A percentile compares a stretch with the other conserved stretches of the same genome.
phyloP scores from a whole-genome alignment of 2,888 invertebrate species.

The Drosophila austrosaltans region DNA sequence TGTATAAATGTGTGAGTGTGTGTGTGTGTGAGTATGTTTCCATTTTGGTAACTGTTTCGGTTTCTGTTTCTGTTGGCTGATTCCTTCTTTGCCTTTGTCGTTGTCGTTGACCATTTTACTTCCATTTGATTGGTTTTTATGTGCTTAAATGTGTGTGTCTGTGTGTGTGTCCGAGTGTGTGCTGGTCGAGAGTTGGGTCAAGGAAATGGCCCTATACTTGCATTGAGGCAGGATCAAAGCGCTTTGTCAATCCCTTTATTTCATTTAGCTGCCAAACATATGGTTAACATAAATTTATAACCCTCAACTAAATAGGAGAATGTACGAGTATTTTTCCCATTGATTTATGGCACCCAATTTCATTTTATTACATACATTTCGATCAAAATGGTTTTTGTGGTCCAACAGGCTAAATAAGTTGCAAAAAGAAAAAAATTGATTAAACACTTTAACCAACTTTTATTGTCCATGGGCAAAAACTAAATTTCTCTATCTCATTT shows the following conservation, averaged over 20 bases:
- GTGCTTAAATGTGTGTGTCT: conserved; percentile 34
- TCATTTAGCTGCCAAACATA: conserved; percentile 10
- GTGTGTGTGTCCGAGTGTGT: background rate
- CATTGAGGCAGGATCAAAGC: conserved; percentile 4
- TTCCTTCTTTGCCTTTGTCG: conserved; percentile 10
- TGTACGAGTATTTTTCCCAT: conserved; percentile 53
- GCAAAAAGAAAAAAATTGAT: conserved; percentile 35
- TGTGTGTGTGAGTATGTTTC: background rate
- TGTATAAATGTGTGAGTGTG: background rate
- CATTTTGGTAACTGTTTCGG: conserved; percentile 1
- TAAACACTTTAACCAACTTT: conserved; percentile 43
- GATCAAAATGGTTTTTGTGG: conserved; percentile 13
- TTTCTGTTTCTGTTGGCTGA: background rate
- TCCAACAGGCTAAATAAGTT: conserved; percentile 48
- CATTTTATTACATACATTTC: conserved; percentile 60
- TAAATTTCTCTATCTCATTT: too few relatives aligned
- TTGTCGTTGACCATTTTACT: conserved; percentile 45
- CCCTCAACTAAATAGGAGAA: conserved; percentile 5
- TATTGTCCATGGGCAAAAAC: conserved; percentile 16
- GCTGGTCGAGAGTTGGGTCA: background rate
- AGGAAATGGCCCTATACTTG: background rate
- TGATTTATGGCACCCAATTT: conserved; percentile 77
- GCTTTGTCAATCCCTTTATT: conserved; percentile 4
- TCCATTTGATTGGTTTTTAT: conserved; percentile 56
- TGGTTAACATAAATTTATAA: conserved; percentile 16